Conservation (phyloP, 2,888 invertebrate species). For the Megalurothrips usitatus region DNA sequence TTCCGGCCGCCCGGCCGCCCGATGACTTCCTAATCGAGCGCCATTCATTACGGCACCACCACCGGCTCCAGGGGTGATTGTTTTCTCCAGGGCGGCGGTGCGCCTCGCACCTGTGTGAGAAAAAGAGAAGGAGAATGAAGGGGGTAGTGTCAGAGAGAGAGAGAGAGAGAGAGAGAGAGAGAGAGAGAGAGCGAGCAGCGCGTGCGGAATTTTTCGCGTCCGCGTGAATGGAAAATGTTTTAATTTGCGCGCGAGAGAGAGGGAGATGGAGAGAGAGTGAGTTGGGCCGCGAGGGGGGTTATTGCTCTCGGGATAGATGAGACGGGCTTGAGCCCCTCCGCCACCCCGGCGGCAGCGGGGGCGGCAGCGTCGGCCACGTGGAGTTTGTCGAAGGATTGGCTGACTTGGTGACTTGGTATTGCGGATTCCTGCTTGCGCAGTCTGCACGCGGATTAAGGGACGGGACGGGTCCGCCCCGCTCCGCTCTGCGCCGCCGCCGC, state of each 20-base stretch:
- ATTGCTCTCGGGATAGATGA: background rate
- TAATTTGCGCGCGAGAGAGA: background rate
- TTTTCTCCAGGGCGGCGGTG: no score
- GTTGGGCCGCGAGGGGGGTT: background rate
- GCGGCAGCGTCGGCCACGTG: background rate
- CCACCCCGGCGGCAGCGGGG: background rate
- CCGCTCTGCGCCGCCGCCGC: background rate
- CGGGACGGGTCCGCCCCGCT: background rate
- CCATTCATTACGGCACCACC: no score
- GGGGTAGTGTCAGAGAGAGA: no score
- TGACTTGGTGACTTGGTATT: slow-evolving; percentile 24
- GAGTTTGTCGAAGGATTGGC: slow-evolving; percentile 24
- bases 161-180: no score
- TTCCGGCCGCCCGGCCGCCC: background rate
- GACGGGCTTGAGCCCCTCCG: background rate
- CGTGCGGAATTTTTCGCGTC: no score
- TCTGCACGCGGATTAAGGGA: slow-evolving; percentile 23
- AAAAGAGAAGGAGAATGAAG: no score
- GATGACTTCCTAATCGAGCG: no score
- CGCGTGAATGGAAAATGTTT: no score
- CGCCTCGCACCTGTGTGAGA: no score
- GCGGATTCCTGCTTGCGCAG: slow-evolving; percentile 25
- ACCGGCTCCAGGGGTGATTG: no score
- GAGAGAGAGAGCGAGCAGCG: no score
- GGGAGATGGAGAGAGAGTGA: no score